Conservation (phyloP, 1,140 invertebrate species). For the Zaprionus kolodkinae region DNA sequence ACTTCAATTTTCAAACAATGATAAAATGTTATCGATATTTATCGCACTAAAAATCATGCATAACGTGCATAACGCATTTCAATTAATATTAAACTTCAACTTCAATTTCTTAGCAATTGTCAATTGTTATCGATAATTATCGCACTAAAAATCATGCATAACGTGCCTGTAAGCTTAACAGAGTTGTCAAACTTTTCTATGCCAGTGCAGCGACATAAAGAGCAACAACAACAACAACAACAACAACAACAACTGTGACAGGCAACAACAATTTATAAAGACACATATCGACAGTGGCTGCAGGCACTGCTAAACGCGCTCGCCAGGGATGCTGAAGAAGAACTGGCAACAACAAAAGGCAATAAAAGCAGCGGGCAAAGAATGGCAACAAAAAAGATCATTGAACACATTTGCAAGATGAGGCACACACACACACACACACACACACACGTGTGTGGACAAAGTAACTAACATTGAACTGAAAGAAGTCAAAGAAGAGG, state of each 20-base stretch:
- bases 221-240: no score
- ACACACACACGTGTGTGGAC: conserved; percentile 12
- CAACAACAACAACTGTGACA: conserved; percentile 40
- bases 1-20: not conserved
- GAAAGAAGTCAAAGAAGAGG: conserved; percentile 29
- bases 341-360: conserved; percentile 46
- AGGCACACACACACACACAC: conserved; percentile 26
- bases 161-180: conserved; percentile 34
- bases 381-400: conserved; percentile 58
- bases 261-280: conserved; percentile 51
- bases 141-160: not conserved
- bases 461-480: conserved; percentile 38
- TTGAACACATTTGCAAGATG: conserved; percentile 68
- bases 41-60: not conserved
- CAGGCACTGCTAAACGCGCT: conserved; percentile 17
- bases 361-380: conserved; percentile 53
- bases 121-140: not conserved
- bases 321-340: conserved; percentile 50
- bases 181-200: conserved; percentile 43
- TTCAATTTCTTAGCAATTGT: not conserved
- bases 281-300: conserved; percentile 23
- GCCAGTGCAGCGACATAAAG: conserved; percentile 23
- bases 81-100: not conserved
- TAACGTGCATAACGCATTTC: conserved; percentile 13
- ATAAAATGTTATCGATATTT: not conserved